These are phyloP conservation scores for Phorcus lineatus DNA, from an alignment of 2,888 invertebrate species.

Conservation along the genomic window DNA sequence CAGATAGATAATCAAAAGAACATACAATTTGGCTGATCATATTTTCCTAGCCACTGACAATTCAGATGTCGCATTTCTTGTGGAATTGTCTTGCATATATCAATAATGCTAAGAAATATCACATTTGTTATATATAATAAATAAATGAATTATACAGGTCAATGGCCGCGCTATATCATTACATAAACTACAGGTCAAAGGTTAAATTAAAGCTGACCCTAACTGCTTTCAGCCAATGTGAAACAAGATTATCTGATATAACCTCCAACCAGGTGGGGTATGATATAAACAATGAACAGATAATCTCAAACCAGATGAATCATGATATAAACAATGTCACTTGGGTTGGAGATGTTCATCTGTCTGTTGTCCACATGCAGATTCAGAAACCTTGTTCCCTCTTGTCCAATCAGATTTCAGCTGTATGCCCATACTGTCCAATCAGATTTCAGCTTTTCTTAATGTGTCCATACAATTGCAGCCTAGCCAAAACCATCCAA, in stretches of 20 bases:
- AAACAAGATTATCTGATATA: constrained; percentile 15
- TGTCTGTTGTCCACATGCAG: too few relatives aligned
- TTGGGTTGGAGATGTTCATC: too few relatives aligned
- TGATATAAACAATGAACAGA: constrained; percentile 16
- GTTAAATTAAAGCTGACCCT: constrained; percentile 15
- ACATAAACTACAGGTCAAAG: constrained; percentile 19
- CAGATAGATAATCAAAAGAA: not conserved
- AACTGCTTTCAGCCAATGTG: constrained; percentile 14
- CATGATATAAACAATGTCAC: constrained; percentile 19
- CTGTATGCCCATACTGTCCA: too few relatives aligned
- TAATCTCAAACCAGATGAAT: not conserved
- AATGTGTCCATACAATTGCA: too few relatives aligned
- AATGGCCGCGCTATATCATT: not conserved
- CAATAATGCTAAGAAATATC: constrained; percentile 12
- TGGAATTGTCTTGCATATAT: constrained; percentile 10
- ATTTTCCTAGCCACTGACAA: not conserved
- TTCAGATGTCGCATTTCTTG: not conserved
- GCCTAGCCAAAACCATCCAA: too few relatives aligned
- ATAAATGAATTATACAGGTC: constrained; percentile 4
- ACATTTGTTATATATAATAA: not conserved
- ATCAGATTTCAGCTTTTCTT: too few relatives aligned
- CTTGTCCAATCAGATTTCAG: too few relatives aligned
- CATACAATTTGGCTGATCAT: not conserved
- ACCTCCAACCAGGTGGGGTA: constrained; percentile 6
- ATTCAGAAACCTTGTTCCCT: too few relatives aligned